phyloP scores from a whole-genome alignment of 2,113 vertebrate genomes.

The Cynocephalus volans region DNA sequence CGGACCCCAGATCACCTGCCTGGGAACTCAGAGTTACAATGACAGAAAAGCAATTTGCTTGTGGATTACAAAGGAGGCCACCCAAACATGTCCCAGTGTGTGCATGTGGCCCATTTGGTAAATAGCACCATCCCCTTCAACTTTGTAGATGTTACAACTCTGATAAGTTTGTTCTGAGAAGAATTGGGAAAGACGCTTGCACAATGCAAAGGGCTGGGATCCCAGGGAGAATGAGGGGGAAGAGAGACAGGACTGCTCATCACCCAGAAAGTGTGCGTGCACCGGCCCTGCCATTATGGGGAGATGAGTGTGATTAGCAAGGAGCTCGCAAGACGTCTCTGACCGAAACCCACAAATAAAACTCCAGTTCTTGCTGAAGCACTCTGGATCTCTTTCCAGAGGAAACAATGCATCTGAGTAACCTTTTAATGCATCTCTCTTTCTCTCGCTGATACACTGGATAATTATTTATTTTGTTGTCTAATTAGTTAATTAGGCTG shows the following conservation, averaged over 20 bases:
- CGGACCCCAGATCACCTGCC: not conserved
- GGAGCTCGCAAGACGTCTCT: slow-evolving; percentile 60
- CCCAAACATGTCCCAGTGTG: accelerated
- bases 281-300: slow-evolving; percentile 54
- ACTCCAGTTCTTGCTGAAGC: slow-evolving; percentile 58
- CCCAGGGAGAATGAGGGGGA: not conserved
- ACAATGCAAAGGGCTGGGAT: no score
- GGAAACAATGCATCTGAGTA: slow-evolving; percentile 60
- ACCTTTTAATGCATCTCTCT: slow-evolving; percentile 76
- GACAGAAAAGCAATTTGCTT: not conserved
- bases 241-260: not conserved
- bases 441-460: slow-evolving; percentile 75
- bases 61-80: not conserved
- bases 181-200: not conserved
- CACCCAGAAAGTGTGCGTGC: slow-evolving; percentile 44
- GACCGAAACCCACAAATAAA: slow-evolving; percentile 74
- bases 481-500: slow-evolving; percentile 88
- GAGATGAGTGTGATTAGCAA: slow-evolving; percentile 56
- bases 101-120: accelerated
- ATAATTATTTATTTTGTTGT: slow-evolving; percentile 88
- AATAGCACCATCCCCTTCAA: not conserved
- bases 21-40: not conserved
- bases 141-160: not conserved
- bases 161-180: not conserved
- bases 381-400: slow-evolving; percentile 72